Evolutionary conservation across 2,113 vertebrate species (phyloP), one percentile per base, ranked within the genome.

Genomic region (Dipodomys spectabilis): DNA sequence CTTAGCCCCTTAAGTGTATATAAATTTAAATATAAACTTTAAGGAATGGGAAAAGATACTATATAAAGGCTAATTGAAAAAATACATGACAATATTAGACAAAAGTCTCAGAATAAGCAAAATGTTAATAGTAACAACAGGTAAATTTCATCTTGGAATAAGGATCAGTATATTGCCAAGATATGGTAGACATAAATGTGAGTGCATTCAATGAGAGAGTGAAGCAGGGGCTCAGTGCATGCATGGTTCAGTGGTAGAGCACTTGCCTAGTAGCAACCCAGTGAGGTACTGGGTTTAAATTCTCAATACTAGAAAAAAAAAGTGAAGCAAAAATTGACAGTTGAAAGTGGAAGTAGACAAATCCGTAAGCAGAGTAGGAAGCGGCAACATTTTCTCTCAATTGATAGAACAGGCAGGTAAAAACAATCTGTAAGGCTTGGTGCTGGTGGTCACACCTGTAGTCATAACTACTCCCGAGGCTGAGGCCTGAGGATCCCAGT

Each of bases 91-190:
- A 82, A 12, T 93, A 25, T 74, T 82, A 95, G 71, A 72, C 65
- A 89, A 72, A 90, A 32, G 80, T 20, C 82, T 83, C 27, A 65
- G 65, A 92, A 83, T 67, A 90, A 82, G 77, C 44, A 62, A 86
- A 82, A 73, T 79, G 60, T 78, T 79, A 73, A 0, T 7, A 81
- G 45, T 35, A 18, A 1, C 68, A 79, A 57, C 2, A 11, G 79
- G 32, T 13, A 22, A 18, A 44, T 83, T 82, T 95, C 60, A 53
- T 92, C 65, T 62, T 74, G 57, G 83, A 45, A 79, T 89, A 68
- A 69, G 65, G 28, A 92, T 92, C 75, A 83, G 16, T 79, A 86
- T 18, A 53, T 92, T 74, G 92, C 67, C 78, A 94, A 94, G 86
- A 89, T 27, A 39, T 49, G 49, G 20, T 22, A 68, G 57, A 86